Evolutionary conservation across 92 coral and sea anemone species (phyloP).

Genomic region (Epizoanthus scotinus): DNA sequence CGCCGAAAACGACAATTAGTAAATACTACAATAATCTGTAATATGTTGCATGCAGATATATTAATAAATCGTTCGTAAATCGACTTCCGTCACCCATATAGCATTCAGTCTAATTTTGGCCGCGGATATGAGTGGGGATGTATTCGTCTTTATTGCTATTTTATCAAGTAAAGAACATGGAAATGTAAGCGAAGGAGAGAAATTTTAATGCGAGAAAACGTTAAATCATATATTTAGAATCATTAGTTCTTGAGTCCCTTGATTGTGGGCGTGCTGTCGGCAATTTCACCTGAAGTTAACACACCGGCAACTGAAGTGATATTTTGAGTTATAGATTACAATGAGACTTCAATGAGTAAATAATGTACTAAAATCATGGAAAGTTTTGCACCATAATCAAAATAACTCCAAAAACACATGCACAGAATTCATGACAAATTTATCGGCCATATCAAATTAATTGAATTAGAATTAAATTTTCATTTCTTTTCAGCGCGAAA

Average conservation of each 20-base stretch:
- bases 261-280: conserved; percentile 20
- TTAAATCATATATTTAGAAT: background rate
- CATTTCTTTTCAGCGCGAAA: conserved; percentile 37
- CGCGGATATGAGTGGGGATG: background rate
- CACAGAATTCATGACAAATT: background rate
- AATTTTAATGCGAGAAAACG: conserved; percentile 6
- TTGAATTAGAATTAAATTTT: conserved; percentile 8
- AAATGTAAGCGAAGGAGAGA: background rate
- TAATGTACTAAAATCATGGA: conserved; percentile 7
- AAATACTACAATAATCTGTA: conserved; percentile 29
- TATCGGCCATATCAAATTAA: background rate
- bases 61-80: conserved; percentile 24
- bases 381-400: background rate
- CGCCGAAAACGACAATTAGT: conserved; percentile 19
- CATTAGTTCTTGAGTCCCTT: conserved; percentile 22
- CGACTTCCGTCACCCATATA: conserved; percentile 1
- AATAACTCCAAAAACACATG: background rate
- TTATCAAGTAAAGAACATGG: background rate
- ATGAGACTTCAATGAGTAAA: background rate
- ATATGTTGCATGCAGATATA: conserved; percentile 20
- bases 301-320: background rate
- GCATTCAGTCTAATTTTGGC: conserved; percentile 1
- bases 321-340: background rate
- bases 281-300: conserved; percentile 4
- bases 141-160: background rate